These are phyloP conservation scores for Rhaphigaster nebulosa DNA, from an alignment of 2,888 invertebrate species.

Conservation along the genomic window DNA sequence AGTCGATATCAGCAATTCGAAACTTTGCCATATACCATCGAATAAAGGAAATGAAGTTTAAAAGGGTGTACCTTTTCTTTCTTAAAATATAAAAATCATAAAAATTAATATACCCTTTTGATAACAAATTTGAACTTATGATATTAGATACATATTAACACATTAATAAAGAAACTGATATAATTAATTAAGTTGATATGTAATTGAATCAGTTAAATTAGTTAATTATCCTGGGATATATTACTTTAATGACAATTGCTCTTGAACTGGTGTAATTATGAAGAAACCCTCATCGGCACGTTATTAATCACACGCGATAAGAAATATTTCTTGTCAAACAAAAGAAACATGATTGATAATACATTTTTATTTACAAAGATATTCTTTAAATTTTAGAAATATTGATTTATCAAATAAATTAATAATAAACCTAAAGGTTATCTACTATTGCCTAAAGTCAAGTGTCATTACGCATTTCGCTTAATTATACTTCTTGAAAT, in stretches of 20 bases:
- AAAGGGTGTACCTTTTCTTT: too few relatives aligned
- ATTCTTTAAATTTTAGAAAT: neutral
- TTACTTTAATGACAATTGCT: neutral
- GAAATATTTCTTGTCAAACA: neutral
- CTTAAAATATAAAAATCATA: too few relatives aligned
- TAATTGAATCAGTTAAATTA: neutral
- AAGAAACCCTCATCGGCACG: neutral
- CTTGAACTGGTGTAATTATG: neutral
- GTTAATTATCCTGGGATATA: neutral
- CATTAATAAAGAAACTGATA: neutral
- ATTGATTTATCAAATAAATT: neutral
- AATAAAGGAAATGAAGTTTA: too few relatives aligned
- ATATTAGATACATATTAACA: too few relatives aligned
- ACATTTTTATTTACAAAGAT: neutral
- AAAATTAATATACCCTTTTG: too few relatives aligned
- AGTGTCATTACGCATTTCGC: neutral
- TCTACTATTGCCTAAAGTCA: too few relatives aligned
- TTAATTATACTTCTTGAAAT: too few relatives aligned
- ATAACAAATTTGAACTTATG: too few relatives aligned
- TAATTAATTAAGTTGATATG: neutral
- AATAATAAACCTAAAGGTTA: too few relatives aligned
- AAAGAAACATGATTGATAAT: neutral
- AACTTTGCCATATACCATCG: too few relatives aligned
- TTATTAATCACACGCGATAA: neutral
- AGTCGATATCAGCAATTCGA: too few relatives aligned